phyloP scores from a whole-genome alignment of 1,140 invertebrate species.

The Drosophila azteca region DNA sequence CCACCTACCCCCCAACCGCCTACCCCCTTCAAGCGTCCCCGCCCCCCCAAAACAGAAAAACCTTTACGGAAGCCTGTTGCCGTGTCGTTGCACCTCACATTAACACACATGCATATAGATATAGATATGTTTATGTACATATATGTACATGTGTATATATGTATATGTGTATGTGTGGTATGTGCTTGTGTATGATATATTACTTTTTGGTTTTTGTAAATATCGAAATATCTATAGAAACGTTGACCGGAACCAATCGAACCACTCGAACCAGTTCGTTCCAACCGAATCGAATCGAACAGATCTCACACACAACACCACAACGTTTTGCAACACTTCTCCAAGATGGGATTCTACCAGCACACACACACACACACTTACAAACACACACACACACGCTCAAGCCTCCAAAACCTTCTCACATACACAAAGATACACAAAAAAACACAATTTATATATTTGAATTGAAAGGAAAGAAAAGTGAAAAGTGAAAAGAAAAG shows the following conservation, averaged over 20 bases:
- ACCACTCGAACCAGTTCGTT: constrained; percentile 10
- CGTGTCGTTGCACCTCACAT: constrained; percentile 28
- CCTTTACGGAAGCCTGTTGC: constrained; percentile 16
- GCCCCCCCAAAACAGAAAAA: constrained; percentile 10
- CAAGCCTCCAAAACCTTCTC: constrained; percentile 1
- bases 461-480: constrained; percentile 18
- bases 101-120: constrained; percentile 13
- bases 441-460: constrained; percentile 29
- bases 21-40: not conserved
- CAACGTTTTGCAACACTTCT: constrained; percentile 20
- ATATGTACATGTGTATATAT: constrained; percentile 10
- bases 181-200: constrained; percentile 65
- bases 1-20: too few species aligned
- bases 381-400: constrained; percentile 23
- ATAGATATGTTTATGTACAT: constrained; percentile 10
- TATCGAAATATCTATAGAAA: constrained; percentile 55
- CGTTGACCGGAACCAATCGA: too few species aligned
- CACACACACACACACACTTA: constrained; percentile 25
- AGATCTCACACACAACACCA: constrained; percentile 45
- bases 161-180: constrained; percentile 18
- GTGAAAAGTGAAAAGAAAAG: constrained; percentile 20
- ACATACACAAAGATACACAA: constrained; percentile 24
- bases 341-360: constrained; percentile 37
- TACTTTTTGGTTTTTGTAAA: constrained; percentile 83
- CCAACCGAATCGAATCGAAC: constrained; percentile 34